Evolutionary conservation across 2,113 vertebrate species (phyloP), one percentile per base, ranked within the genome.

Genomic region (Mirza zaza): DNA sequence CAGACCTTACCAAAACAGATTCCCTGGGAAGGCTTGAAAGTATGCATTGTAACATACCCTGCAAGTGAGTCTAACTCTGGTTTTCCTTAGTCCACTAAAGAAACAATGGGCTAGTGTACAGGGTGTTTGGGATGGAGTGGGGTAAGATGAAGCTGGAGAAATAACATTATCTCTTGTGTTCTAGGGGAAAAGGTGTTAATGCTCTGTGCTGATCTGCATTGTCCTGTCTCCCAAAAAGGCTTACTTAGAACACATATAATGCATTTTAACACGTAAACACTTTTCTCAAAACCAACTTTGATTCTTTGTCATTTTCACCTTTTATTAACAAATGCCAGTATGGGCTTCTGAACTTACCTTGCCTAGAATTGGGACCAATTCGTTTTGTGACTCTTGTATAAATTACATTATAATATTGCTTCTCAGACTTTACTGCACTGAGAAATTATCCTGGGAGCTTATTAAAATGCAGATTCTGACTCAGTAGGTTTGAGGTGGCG

Each of bases 321-420:
- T 89, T 95, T 87, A 83, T 75, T 73, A 94, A 70, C 76, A 76
- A 95, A 39, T 76, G 27, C 77, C 42, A 65, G 21, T 52, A 70
- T 50, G 90, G 23, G 29, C 77, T 87, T 79, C 70, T 80, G 48
- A 75, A 79, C 14, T 95, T 87, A 96, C 34, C 29, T 79, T 96
- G 39, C 18, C 61, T 87, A 32, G 29, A 87, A 67, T 90, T 87
- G 77, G 75, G 42, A 85, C 27, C 63, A 80, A 79, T 84, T 86
- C 27, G 80, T 6, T 94, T 68, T 93, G 36, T 79, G 65, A 93
- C 27, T 86, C 75, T n/a, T 65, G 21, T 77, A 55, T 63, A 82
- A 76, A 92, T 86, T 89, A 61, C n/a, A 61, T 85, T 45, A 90
- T 67, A 75, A 73, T 4, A 86, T 29, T 90, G 59, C 29, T 89